Evolutionary conservation across 2,888 invertebrate species (phyloP).

Genomic region (Phengaris arion): DNA sequence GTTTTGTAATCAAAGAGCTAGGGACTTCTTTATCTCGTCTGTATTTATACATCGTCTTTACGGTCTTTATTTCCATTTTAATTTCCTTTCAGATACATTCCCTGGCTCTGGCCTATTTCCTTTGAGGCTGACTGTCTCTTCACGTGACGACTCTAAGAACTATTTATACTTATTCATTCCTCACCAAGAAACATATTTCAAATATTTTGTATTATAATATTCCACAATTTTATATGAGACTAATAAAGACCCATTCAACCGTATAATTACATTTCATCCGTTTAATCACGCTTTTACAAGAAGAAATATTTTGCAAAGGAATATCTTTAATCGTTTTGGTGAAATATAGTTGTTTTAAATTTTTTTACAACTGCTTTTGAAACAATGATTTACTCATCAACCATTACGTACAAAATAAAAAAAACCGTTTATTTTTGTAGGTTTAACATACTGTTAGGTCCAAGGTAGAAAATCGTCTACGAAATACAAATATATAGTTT

Average conservation of each 20-base stretch:
- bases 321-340: too few species aligned
- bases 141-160: conserved; percentile 19
- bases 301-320: too few species aligned
- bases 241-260: neutral
- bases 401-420: too few species aligned
- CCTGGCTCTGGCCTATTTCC: conserved; percentile 25
- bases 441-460: neutral
- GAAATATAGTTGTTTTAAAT: too few species aligned
- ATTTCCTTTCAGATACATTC: conserved; percentile 19
- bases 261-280: neutral
- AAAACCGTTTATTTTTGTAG: neutral
- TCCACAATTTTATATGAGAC: neutral
- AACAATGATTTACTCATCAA: too few species aligned
- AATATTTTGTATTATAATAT: neutral
- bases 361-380: too few species aligned
- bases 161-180: neutral
- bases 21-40: neutral
- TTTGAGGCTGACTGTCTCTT: conserved; percentile 25
- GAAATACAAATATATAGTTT: neutral
- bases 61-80: conserved; percentile 21
- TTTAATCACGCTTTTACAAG: too few species aligned
- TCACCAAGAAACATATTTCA: neutral
- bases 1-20: conserved; percentile 7
- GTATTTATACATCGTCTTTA: neutral
- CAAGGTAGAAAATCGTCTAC: neutral